Conservation (phyloP, 92 coral and sea anemone genomes). For the Porites evermanni region DNA sequence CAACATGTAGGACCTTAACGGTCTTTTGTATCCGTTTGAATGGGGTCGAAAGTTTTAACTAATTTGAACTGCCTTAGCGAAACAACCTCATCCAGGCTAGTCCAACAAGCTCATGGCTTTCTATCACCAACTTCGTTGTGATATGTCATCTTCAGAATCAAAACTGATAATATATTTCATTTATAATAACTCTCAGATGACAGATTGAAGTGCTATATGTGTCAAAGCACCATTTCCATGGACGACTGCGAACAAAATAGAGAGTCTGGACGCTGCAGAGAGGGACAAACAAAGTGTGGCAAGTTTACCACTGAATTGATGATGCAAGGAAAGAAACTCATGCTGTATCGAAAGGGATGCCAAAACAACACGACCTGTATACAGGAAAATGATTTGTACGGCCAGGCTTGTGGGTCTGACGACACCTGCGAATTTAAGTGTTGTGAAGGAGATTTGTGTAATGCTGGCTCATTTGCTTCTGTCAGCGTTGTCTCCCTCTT, state of each 20-base stretch:
- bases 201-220: background rate
- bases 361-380: background rate
- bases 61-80: too few relatives aligned
- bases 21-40: too few relatives aligned
- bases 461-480: background rate
- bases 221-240: slow-evolving; percentile 23
- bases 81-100: too few relatives aligned
- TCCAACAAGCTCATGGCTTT: too few relatives aligned
- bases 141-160: too few relatives aligned
- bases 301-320: slow-evolving; percentile 13
- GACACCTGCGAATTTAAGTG: slow-evolving; percentile 1
- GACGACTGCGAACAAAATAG: slow-evolving; percentile 25
- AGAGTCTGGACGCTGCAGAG: background rate
- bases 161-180: background rate
- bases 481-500: slow-evolving; percentile 4
- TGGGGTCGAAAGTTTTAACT: too few relatives aligned
- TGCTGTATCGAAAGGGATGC: slow-evolving; percentile 47
- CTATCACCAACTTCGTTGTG: too few relatives aligned
- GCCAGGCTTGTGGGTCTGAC: background rate
- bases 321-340: slow-evolving; percentile 25
- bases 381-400: slow-evolving; percentile 1
- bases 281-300: background rate
- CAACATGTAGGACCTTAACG: too few relatives aligned
- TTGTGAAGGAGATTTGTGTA: slow-evolving; percentile 13
- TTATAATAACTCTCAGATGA: background rate